Evolutionary conservation across 2,113 vertebrate genomes (phyloP), one percentile per base, ranked within the genome.

Genomic region (Pipra filicauda): DNA sequence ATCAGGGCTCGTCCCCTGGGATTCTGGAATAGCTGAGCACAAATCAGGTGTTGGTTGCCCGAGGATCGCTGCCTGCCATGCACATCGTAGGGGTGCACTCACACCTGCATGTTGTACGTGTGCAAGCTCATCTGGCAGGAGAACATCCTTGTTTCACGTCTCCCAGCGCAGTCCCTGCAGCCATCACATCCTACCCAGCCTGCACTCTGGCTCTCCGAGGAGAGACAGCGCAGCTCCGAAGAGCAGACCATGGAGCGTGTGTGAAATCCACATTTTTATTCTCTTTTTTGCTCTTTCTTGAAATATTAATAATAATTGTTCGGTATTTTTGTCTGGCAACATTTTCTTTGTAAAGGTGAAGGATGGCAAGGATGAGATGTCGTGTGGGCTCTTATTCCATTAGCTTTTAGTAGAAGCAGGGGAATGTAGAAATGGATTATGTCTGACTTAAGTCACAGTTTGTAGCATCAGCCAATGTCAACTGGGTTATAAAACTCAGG

Each of bases 11-110:
- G 17, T 74, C 30, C 59, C 17, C 7, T 8, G 17, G 49, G 65
- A 22, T 59, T n/a, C 59, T 1, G 3, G 39, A 73, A 54, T 22
- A 55, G 17, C 30, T n/a, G 41, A 20, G 30, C 17, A 31, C 27
- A 71, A 61, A 4, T 14, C 35, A 13, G 2, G 0, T 2, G 1
- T 30, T 23, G 13, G 8, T 51, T 74, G 37, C 24, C 11, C 22
- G 20, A 33, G 43, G 37, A 8, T 19, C 64, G 58, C 28, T 41
- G 0, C 59, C 37, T 15, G 17, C 9, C 5, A 8, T 7, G 2
- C 61, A 33, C 33, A 5, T 55, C 0, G 0, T 4, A 21, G 49
- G 0, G 12, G 19, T 31, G 16, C 39, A 35, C 37, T 1, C 1
- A 12, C 3, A 15, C 22, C 21, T 59, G 64, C 28, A 3, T 2